Evolutionary conservation across 2,113 vertebrate genomes (phyloP), one percentile per base, ranked within the genome.

Genomic region (Motacilla alba): DNA sequence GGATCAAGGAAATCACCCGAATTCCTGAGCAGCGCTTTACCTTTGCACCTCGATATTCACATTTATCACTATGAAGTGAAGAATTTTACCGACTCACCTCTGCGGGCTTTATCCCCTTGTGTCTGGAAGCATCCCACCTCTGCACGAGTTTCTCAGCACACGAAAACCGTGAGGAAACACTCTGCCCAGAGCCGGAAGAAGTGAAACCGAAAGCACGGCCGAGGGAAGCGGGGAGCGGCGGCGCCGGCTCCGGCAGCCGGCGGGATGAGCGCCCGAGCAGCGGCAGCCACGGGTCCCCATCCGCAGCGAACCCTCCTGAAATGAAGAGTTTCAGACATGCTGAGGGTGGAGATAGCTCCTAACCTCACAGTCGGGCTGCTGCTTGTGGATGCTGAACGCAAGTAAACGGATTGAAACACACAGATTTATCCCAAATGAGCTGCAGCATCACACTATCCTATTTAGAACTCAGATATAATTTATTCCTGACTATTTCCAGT

Each of bases 261-360:
- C 6, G 5, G 33, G 23, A 0, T 7, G 20, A 46, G 11, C 20
- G 21, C 10, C 35, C 5, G 6, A 1, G 20, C 49, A 2, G 30
- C 50, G 3, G 15, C 58, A 3, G 46, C 4, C 8, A 0, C 52
- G 15, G 16, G 9, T 12, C 9, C 50, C 18, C 30, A 1, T 2
- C 24, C 9, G 2, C 52, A 2, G 13, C 8, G 1, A 7, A 0
- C 6, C 16, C 14, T 9, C 56, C 50, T 0, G 19, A 7, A 2
- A 23, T 5, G 15, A 9, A 28, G 8, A 1, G 7, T 3, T 13
- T 10, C n/a, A 0, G 33, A 11, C 37, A 28, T 17, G n/a, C 55
- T 14, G 5, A 20, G 23, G 6, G 7, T 10, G 26, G 31, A n/a
- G 8, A 16, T 3, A 1, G 9, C 21, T 39, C 43, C 26, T 5